Evolutionary conservation across 2,797 vertebrate species (phyloP).

Genomic region (Ptychadena robeensis): DNA sequence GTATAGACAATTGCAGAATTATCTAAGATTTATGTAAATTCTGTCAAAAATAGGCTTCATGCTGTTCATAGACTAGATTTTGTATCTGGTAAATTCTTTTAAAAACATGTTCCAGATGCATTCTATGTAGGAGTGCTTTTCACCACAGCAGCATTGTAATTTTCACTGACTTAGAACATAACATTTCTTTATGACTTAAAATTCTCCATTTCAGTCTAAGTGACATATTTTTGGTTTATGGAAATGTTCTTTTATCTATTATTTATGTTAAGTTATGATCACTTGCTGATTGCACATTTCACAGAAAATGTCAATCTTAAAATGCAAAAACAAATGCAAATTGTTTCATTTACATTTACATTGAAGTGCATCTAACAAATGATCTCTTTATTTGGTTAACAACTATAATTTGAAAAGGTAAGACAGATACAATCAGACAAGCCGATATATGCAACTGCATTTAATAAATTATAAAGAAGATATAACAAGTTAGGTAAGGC

Average conservation of each 20-base stretch:
- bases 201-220: neutral
- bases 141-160: too few species aligned
- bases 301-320: conserved; percentile 24
- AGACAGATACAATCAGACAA: neutral
- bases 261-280: conserved; percentile 31
- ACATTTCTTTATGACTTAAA: neutral
- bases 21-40: neutral
- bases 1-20: too few species aligned
- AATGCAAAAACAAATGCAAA: conserved; percentile 26
- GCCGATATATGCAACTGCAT: neutral
- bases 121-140: too few species aligned
- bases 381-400: neutral
- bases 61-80: too few species aligned
- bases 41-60: neutral
- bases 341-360: conserved; percentile 20
- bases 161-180: too few species aligned
- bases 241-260: neutral
- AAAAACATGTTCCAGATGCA: too few species aligned
- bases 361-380: conserved; percentile 5
- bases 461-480: neutral
- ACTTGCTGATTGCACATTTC: conserved; percentile 39
- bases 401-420: neutral
- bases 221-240: neutral
- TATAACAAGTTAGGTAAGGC: neutral
- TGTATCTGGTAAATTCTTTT: too few species aligned